Base-by-base conservation (phyloP, 2,797 vertebrate genomes). In the Xerus rutilus region DNA sequence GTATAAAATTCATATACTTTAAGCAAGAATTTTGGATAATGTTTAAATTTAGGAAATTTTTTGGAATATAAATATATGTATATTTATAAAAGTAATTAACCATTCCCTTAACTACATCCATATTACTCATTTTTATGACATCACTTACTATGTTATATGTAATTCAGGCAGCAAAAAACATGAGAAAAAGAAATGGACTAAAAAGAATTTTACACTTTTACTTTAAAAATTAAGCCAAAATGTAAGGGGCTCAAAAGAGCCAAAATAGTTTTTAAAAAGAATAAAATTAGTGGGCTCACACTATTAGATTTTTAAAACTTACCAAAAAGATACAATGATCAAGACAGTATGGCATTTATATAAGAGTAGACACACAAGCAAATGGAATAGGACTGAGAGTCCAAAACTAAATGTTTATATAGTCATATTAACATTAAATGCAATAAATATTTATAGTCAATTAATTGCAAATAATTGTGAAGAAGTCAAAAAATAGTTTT, bases 1-100 rank as follows among this genome's bases (percentile, higher is more conserved):
- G 4, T 74, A 54, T 32, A 21, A 95, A 94, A 92, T 93, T 94
- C 32, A 97, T 67, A 92, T 59, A 5, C 4, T 97, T 94, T 96
- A 95, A 59, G 81, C 14, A 92, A 95, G n/a, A 87, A 52, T 47
- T 85, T 84, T 74, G n/a, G 74, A 73, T 2, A 0, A 45, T 74
- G 74, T 73, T 13, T 96, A 92, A 73, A 92, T 5, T 0, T 11
- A 0, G 7, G 85, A 73, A 32, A 91, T 96, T 47, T 77, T 59
- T 30, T 85, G 30, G 30, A 62, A 96, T 81, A 32, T 73, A 32
- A 94, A 87, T 67, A 72, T 69, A 57, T 45, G 23, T 57, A n/a
- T 73, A 85, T 88, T 54, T 72, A 84, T 69, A 72, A 69, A 96
- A 82, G 43, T 49, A 35, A 89, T 25, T 23, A 69, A 35, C n/a